Evolutionary conservation across 1,140 invertebrate species (phyloP), one percentile per base, ranked within the genome.

Genomic region (Rhopalosiphum maidis): DNA sequence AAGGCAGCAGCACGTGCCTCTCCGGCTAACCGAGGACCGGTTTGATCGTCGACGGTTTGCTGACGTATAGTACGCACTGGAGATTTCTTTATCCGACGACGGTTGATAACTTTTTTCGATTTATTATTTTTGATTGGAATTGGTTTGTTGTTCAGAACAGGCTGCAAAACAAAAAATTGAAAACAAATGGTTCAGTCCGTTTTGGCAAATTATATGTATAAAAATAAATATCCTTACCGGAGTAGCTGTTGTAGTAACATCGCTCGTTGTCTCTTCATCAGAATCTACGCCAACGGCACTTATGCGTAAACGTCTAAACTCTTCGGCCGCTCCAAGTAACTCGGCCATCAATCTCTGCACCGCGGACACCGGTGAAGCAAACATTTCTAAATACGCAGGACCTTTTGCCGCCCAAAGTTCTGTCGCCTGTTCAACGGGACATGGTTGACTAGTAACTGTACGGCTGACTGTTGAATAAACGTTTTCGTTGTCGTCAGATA

Each of bases 291-390:
- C 9, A 2, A 15, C 18, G 18, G 89, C 21, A 43, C 41, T 22
- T 6, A 21, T 68, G 7, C 60, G 54, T 6, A 90, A 21, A 68
- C 89, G 89, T 30, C 37, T 90, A 41, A 90, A 90, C 35, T 90
- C 89, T 15, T 60, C 55, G 25, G 89, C 55, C 8, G 37, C 54
- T 22, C 37, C 54, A 35, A 90, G 89, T 6, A 90, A 41, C 35
- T 90, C 89, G 18, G 55, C 37, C 89, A 90, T 90, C 21, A 90
- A 35, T n/a, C 89, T 90, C 5, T 90, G 89, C 5, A 90, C 54
- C 0, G 89, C 7, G 37, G 89, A 90, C 15, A 90, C 30, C 1
- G 54, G 54, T 25, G 89, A 43, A 21, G 89, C 11, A 25, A 43
- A 60, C 54, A 51, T 89, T 54, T 89, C 54, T 23, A 60, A 43